A percentile compares a stretch with the other conserved stretches of the same genome.
phyloP scores from a whole-genome alignment of 2,797 vertebrate genomes.

The Pangasius krempfi region DNA sequence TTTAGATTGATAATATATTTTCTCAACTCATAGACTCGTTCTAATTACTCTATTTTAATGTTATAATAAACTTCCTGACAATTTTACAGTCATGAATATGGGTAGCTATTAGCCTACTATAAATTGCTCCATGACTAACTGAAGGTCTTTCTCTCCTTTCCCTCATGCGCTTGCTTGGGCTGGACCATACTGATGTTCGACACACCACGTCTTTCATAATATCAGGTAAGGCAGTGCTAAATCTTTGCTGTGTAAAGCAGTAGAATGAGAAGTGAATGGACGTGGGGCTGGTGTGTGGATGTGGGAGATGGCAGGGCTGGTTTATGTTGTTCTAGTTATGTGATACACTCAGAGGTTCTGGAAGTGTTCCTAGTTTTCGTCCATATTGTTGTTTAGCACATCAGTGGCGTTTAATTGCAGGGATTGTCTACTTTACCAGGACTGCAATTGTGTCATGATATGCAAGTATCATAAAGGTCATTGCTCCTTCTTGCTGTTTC shows the following conservation, averaged over 20 bases:
- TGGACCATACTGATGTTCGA: not conserved
- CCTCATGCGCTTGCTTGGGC: constrained; percentile 15
- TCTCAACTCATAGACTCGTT: not conserved
- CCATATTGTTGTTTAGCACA: not conserved
- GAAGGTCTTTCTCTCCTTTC: constrained; percentile 19
- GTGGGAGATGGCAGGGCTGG: not conserved
- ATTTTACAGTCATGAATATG: constrained; percentile 3
- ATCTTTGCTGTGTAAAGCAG: not conserved
- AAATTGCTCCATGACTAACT: constrained; percentile 3
- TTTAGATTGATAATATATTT: constrained; percentile 27
- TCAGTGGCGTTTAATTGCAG: too few species aligned
- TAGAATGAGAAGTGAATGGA: not conserved
- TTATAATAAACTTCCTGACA: not conserved
- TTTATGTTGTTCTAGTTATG: not conserved
- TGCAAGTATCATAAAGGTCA: not conserved
- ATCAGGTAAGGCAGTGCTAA: constrained; percentile 41
- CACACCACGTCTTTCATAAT: not conserved
- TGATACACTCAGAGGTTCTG: not conserved
- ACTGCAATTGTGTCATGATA: too few species aligned
- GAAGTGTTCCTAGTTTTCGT: not conserved
- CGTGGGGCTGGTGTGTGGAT: not conserved
- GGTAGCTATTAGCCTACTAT: not conserved
- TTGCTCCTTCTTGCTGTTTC: not conserved
- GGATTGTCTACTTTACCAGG: too few species aligned
- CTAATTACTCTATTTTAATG: constrained; percentile 12